phyloP scores from a whole-genome alignment of 1,140 invertebrate species.

The Aphis gossypii region DNA sequence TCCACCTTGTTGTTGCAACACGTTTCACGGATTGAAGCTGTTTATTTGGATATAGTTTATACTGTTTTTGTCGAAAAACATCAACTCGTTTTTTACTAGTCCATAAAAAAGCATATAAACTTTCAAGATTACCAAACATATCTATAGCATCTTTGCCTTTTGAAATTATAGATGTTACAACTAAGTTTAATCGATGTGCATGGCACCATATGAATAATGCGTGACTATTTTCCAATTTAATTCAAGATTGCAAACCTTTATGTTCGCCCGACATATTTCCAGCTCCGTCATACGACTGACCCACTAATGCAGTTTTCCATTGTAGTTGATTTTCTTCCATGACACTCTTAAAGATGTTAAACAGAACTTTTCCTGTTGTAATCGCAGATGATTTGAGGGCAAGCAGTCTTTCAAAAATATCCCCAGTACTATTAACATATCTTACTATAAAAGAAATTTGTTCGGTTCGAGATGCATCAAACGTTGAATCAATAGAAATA shows the following conservation, averaged over 20 bases:
- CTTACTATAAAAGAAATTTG: neutral
- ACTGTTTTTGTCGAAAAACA: neutral
- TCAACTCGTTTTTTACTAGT: neutral
- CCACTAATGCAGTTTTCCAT: neutral
- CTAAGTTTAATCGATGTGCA: neutral
- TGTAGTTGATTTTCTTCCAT: neutral
- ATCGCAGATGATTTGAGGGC: neutral
- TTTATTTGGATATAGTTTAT: neutral
- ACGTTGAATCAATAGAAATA: neutral
- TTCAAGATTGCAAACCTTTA: neutral
- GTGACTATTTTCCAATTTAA: neutral
- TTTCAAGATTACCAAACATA: constrained; percentile 1
- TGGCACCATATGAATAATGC: neutral
- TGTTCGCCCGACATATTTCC: constrained; percentile 3
- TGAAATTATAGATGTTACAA: constrained; percentile 3
- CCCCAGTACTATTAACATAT: neutral
- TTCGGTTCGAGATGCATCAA: neutral
- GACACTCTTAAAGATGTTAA: neutral
- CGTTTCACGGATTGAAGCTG: neutral
- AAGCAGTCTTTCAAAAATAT: constrained; percentile 4
- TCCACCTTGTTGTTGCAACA: neutral
- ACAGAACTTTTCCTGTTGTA: neutral
- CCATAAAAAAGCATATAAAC: neutral
- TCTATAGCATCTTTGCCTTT: neutral
- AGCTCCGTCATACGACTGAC: neutral